These are phyloP conservation scores for Pelmatolapia mariae DNA, from an alignment of 2,113 vertebrate genomes.

Conservation along the genomic window DNA sequence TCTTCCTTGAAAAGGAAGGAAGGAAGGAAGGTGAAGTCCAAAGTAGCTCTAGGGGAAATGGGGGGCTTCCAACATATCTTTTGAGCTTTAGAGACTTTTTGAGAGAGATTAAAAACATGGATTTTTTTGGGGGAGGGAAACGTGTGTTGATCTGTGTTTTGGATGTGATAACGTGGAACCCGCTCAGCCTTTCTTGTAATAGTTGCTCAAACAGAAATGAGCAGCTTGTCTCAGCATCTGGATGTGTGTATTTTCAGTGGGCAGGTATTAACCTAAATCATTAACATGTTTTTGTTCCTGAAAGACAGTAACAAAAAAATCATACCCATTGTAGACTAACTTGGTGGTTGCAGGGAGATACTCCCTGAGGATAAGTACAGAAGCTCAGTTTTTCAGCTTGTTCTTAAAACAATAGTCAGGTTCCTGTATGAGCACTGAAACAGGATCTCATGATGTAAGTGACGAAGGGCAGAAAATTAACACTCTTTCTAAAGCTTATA, in stretches of 20 bases:
- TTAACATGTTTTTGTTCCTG: neutral
- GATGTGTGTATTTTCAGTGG: neutral
- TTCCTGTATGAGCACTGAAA: neutral
- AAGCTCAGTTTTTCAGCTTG: neutral
- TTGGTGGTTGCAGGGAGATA: neutral
- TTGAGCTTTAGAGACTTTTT: neutral
- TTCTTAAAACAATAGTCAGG: neutral
- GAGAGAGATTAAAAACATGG: neutral
- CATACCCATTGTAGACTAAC: neutral
- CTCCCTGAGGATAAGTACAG: accelerated
- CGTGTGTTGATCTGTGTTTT: neutral
- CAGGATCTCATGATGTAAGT: neutral
- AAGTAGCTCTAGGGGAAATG: neutral
- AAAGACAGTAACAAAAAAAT: neutral
- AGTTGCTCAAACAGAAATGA: neutral
- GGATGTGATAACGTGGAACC: neutral
- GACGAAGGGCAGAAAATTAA: neutral
- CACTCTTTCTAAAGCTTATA: neutral
- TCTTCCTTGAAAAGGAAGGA: neutral
- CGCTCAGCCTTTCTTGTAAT: neutral
- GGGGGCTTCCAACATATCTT: neutral
- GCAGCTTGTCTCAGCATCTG: neutral
- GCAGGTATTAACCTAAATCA: neutral
- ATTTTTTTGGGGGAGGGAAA: neutral
- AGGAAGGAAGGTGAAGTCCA: neutral